Evolutionary conservation across 2,888 invertebrate genomes (phyloP).

Genomic region (Mellilla xanthometata): DNA sequence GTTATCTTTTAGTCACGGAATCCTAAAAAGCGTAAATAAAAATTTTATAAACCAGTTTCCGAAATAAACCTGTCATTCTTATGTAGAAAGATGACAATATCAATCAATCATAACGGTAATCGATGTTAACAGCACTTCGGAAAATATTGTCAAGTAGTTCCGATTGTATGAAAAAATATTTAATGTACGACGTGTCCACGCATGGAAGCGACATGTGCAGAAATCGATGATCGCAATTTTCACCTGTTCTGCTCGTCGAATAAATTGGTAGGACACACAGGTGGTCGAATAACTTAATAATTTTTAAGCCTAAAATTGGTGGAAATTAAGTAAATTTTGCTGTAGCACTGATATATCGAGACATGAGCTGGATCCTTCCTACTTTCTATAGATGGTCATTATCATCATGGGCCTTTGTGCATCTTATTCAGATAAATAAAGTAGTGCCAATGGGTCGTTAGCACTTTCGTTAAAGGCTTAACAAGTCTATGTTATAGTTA

Average conservation of each 20-base stretch:
- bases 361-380: too few relatives aligned
- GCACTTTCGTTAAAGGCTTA: too few relatives aligned
- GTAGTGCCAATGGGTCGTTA: too few relatives aligned
- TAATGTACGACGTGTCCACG: constrained; percentile 42
- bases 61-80: constrained; percentile 16
- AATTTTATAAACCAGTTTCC: constrained; percentile 4
- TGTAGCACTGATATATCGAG: too few relatives aligned
- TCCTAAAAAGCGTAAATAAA: background rate
- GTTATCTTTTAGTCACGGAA: too few relatives aligned
- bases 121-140: constrained; percentile 19
- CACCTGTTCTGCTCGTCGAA: constrained; percentile 20
- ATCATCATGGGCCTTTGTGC: too few relatives aligned
- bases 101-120: constrained; percentile 45
- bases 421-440: too few relatives aligned
- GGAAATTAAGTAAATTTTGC: too few relatives aligned
- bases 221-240: constrained; percentile 20
- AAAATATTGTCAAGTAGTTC: constrained; percentile 25
- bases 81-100: constrained; percentile 38
- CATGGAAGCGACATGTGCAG: constrained; percentile 44
- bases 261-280: constrained; percentile 2
- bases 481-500: too few relatives aligned
- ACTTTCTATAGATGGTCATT: too few relatives aligned
- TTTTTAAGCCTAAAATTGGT: too few relatives aligned
- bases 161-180: constrained; percentile 28
- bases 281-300: background rate